Evolutionary conservation across 2,113 vertebrate genomes (phyloP).

Genomic region (Podarcis cretensis): DNA sequence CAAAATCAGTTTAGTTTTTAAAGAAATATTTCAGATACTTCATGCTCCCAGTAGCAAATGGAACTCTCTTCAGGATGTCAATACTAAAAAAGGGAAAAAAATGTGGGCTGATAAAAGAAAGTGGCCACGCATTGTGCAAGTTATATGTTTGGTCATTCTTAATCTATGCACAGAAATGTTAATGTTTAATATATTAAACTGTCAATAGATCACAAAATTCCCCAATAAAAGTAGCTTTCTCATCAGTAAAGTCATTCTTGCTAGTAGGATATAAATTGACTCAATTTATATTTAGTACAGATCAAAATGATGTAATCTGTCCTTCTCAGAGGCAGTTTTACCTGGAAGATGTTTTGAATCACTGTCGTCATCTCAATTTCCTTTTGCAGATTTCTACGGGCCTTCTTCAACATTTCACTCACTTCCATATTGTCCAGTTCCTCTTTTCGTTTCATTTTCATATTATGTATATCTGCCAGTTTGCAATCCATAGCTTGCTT

Average conservation of each 20-base stretch:
- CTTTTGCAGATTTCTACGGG: slow-evolving; percentile 8
- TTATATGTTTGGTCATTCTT: not conserved
- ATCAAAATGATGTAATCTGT: not conserved
- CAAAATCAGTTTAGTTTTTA: slow-evolving; percentile 12
- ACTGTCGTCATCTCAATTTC: slow-evolving; percentile 55
- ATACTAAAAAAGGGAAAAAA: not conserved
- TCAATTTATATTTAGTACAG: not conserved
- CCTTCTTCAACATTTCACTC: not conserved
- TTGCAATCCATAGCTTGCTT: slow-evolving; percentile 55
- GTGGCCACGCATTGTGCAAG: not conserved
- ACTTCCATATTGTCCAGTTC: not conserved
- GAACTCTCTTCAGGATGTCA: not conserved
- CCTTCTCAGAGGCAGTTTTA: slow-evolving; percentile 57
- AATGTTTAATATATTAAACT: not conserved
- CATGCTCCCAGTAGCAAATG: not conserved
- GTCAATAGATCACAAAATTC: not conserved
- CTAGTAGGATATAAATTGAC: not conserved
- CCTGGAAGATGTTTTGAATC: slow-evolving; percentile 77
- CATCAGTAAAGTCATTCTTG: not conserved
- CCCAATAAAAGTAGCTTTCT: not conserved
- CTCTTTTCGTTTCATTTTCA: slow-evolving; percentile 38
- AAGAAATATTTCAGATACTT: not conserved
- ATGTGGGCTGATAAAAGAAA: not conserved
- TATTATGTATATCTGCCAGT: slow-evolving; percentile 42
- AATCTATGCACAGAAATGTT: not conserved